Evolutionary conservation across 2,888 invertebrate species (phyloP).

Genomic region (Archips crataeganus): DNA sequence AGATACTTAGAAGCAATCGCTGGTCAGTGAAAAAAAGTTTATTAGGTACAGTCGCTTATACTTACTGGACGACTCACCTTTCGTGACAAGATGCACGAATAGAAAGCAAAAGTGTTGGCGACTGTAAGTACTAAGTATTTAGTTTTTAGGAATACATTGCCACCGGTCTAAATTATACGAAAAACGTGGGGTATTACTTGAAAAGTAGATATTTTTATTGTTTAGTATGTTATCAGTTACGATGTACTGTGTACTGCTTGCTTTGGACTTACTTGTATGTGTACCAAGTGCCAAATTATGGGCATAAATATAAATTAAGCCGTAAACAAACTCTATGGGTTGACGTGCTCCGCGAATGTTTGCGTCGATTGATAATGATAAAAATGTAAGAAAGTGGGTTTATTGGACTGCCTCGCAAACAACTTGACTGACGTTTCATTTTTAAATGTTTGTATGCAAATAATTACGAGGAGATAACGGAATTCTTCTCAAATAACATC

Average conservation of each 20-base stretch:
- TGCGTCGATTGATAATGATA: conserved; percentile 17
- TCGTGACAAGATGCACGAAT: neutral
- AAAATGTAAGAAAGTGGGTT: conserved; percentile 7
- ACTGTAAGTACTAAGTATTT: too few relatives aligned
- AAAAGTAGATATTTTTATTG: neutral
- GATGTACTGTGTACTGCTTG: too few relatives aligned
- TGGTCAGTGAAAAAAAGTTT: neutral
- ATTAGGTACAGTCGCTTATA: neutral
- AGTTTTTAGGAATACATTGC: neutral
- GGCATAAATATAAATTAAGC: conserved; percentile 1
- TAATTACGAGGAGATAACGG: conserved; percentile 32
- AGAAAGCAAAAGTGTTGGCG: neutral
- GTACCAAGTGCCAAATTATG: conserved; percentile 1
- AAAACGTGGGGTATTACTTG: neutral
- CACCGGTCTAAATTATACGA: neutral
- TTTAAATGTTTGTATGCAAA: conserved; percentile 27
- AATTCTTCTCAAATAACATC: conserved; percentile 1
- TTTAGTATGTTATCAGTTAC: neutral
- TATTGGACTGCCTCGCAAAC: conserved; percentile 22
- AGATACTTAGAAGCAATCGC: too few relatives aligned
- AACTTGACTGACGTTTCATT: conserved; percentile 29
- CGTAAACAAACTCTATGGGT: neutral
- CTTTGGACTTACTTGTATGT: neutral
- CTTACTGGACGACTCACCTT: too few relatives aligned
- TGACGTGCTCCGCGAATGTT: neutral